Percentiles rank a stretch among this genome's conserved stretches.
Evolutionary conservation across 2,797 vertebrate species (phyloP).

Genomic region (Argya squamiceps): DNA sequence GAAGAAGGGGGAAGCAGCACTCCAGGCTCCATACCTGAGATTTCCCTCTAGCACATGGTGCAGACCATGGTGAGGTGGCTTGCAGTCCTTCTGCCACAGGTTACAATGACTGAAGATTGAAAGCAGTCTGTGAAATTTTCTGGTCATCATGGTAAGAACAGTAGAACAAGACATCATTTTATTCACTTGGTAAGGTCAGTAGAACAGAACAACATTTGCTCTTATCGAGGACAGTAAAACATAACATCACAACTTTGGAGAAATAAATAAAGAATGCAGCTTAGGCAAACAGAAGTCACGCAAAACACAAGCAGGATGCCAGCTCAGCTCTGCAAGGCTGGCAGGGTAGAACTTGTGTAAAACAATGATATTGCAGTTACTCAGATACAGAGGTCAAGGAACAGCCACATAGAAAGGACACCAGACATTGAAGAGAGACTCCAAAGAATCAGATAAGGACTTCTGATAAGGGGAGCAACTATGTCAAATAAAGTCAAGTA

Average conservation of each 20-base stretch:
- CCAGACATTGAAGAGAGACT: neutral
- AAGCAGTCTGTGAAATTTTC: neutral
- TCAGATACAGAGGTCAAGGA: neutral
- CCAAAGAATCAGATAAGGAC: neutral
- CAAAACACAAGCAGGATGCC: neutral
- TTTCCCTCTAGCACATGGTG: neutral
- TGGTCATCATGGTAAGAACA: neutral
- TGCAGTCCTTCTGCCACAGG: neutral
- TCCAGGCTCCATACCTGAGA: neutral
- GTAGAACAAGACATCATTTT: neutral
- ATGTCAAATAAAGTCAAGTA: neutral
- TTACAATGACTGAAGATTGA: neutral
- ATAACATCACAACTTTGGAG: neutral
- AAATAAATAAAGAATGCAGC: neutral
- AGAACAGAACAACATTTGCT: neutral
- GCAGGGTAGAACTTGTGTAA: neutral
- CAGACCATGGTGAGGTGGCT: neutral
- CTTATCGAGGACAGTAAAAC: neutral
- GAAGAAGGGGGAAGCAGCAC: rapidly evolving
- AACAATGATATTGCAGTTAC: neutral
- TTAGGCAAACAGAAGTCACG: neutral
- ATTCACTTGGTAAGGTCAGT: neutral
- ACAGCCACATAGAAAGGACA: neutral
- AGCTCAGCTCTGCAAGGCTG: neutral
- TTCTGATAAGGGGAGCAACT: neutral